Evolutionary conservation across 2,888 invertebrate genomes (phyloP), one percentile per base, ranked within the genome.

Genomic region (Nemotelus pantherinus): DNA sequence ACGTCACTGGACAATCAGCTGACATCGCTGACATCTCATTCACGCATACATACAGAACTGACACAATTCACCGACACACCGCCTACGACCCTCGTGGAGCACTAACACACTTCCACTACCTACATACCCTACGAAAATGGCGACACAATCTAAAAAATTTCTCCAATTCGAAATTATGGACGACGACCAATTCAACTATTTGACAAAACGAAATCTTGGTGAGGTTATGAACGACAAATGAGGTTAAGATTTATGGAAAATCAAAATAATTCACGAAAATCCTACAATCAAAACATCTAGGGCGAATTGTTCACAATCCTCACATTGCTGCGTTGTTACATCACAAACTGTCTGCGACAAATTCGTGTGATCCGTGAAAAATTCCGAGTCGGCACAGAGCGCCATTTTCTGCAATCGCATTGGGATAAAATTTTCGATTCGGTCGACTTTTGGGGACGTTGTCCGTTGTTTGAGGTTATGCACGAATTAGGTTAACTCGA

Each of bases 171-270:
- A 74, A 74, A 63, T 74, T 74, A 47, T 63, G 25, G 41, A n/a
- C 74, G 63, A 43, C 3, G n/a, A 57, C 57, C 55, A 41, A 47
- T 25, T 25, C 25, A 25, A 25, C 25, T 25, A 25, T 25, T 25
- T 25, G 39, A n/a, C 39, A 74, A 58, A 74, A 74, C 70, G 55
- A 60, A 48, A 25, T 39, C 39, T 48, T 60, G 3, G 77, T 78
- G 80, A 80, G 80, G 80, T 80, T 80, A 80, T 80, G 80, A 75
- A 58, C 25, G 25, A 25, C 75, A 55, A 80, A 78, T 80, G 78
- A 80, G 80, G 80, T 80, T 80, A 80, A 78, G 78, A 75, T 9
- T 77, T 68, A 64, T 72, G 48, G 55, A 58, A 77, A 79, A 70
- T 45, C 60, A 77, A 74, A 60, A 55, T 48, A 72, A 70, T 71